phyloP scores from a whole-genome alignment of 2,888 invertebrate species.

The Apodemia zela region DNA sequence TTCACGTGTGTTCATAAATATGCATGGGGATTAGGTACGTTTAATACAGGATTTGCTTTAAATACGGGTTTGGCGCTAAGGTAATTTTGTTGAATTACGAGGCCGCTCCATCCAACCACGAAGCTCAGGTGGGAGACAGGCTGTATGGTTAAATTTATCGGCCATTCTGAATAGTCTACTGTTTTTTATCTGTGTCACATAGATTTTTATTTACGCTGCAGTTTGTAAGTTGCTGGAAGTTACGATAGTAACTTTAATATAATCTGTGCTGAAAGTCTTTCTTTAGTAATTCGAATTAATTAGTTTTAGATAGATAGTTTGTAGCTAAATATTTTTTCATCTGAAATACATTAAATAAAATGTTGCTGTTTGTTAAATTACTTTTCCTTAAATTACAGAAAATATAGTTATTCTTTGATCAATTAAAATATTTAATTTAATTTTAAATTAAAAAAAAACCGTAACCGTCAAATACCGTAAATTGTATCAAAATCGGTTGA shows the following conservation, averaged over 20 bases:
- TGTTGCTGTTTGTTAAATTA: too few species aligned
- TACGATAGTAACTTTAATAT: too few species aligned
- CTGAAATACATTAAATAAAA: too few species aligned
- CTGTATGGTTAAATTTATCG: constrained; percentile 68
- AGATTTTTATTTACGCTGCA: neutral
- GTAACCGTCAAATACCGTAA: too few species aligned
- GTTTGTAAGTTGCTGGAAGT: neutral
- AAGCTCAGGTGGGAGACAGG: constrained; percentile 57
- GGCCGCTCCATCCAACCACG: constrained; percentile 51
- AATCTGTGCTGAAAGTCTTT: neutral
- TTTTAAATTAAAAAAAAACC: too few species aligned
- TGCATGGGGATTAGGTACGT: constrained; percentile 13
- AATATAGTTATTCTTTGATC: too few species aligned
- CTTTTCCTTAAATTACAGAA: too few species aligned
- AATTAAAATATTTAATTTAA: too few species aligned
- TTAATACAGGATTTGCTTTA: constrained; percentile 15
- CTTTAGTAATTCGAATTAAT: too few species aligned
- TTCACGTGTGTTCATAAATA: constrained; percentile 15
- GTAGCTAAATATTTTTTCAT: too few species aligned
- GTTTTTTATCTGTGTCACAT: neutral
- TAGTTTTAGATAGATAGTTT: too few species aligned
- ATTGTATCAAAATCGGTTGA: too few species aligned
- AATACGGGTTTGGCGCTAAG: constrained; percentile 32
- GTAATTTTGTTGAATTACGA: constrained; percentile 71
- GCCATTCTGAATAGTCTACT: constrained; percentile 49